phyloP scores from a whole-genome alignment of 2,888 invertebrate genomes.

The Cheilosia pagana region DNA sequence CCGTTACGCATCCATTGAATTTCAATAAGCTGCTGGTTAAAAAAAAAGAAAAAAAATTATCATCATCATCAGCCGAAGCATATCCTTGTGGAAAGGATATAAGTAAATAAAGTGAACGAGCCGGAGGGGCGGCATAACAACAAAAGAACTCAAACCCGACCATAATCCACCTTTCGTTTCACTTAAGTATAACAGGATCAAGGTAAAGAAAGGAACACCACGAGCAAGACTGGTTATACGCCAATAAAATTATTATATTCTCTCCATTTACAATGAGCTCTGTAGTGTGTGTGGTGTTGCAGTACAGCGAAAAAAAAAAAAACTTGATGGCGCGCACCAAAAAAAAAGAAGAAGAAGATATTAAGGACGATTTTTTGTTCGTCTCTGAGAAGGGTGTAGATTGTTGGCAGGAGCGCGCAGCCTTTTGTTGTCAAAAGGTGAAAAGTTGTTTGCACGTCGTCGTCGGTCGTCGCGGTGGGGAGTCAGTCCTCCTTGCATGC shows the following conservation, averaged over 20 bases:
- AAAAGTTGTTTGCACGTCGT: slow-evolving; percentile 53
- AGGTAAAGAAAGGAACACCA: slow-evolving; percentile 22
- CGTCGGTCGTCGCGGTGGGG: slow-evolving; percentile 9
- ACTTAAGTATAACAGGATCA: slow-evolving; percentile 56
- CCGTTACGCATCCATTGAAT: slow-evolving; percentile 70
- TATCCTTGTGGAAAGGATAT: slow-evolving; percentile 34
- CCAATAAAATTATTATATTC: slow-evolving; percentile 64
- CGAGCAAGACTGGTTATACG: slow-evolving; percentile 46
- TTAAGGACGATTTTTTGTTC: slow-evolving; percentile 6
- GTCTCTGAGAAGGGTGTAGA: slow-evolving; percentile 22
- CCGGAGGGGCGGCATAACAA: slow-evolving; percentile 27
- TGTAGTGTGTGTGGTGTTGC: slow-evolving; percentile 17
- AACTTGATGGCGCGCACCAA: neutral
- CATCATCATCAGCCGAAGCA: neutral
- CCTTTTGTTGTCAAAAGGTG: slow-evolving; percentile 42
- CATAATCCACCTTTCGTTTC: slow-evolving; percentile 52
- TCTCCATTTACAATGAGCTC: slow-evolving; percentile 39
- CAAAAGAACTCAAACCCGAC: slow-evolving; percentile 41
- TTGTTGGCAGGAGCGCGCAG: slow-evolving; percentile 1
- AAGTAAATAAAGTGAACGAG: slow-evolving; percentile 62
- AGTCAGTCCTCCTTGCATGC: slow-evolving; percentile 6
- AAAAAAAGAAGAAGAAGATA: slow-evolving; percentile 7
- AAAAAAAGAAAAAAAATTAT: slow-evolving; percentile 48
- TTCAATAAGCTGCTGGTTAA: slow-evolving; percentile 63
- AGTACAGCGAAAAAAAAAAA: neutral